Evolutionary conservation across 2,888 invertebrate genomes (phyloP), one percentile per base, ranked within the genome.

Genomic region (Lycaena phlaeas): DNA sequence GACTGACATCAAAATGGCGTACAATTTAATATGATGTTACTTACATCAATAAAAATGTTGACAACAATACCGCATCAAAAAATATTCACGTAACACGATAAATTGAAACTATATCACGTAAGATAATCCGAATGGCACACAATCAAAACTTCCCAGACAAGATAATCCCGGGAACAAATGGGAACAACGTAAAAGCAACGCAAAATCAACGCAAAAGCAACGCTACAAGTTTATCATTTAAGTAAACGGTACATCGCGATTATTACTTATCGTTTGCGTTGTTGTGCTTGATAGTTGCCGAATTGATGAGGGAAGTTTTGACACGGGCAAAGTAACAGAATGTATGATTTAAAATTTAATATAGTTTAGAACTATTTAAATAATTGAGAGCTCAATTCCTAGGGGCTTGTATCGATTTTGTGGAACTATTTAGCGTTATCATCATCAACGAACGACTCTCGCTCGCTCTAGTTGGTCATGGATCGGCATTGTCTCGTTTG

Each of bases 211-310:
- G 34, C 34, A 12, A 34, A 31, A 11, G 10, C 31, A 15, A 34
- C 34, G 22, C 22, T 22, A 22, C 18, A 12, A 34, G 34, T 34
- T 34, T 34, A 34, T 34, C 34, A 22, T 5, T 34, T 34, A 15
- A 22, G 22, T 22, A 22, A 34, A 34, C 34, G 14, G 11, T 9
- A 34, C 12, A 18, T 18, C 34, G 34, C 10, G 18, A 11, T 34
- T 34, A n/a, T n/a, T 34, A 34, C 34, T 34, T 34, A 34, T 34
- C 34, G 34, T 34, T 34, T 12, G 34, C 11, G 34, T 18, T 34
- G 12, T 22, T 9, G 18, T 11, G 18, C 18, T 18, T 34, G 12
- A 18, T 18, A 34, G 34, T 34, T 34, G 9, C 18, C 22, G 12
- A 34, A 34, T 34, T 34, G 34, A 34, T 34, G 34, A 22, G 34